Base-by-base conservation (phyloP, 2,113 vertebrate species). In the Fregetta grallaria region DNA sequence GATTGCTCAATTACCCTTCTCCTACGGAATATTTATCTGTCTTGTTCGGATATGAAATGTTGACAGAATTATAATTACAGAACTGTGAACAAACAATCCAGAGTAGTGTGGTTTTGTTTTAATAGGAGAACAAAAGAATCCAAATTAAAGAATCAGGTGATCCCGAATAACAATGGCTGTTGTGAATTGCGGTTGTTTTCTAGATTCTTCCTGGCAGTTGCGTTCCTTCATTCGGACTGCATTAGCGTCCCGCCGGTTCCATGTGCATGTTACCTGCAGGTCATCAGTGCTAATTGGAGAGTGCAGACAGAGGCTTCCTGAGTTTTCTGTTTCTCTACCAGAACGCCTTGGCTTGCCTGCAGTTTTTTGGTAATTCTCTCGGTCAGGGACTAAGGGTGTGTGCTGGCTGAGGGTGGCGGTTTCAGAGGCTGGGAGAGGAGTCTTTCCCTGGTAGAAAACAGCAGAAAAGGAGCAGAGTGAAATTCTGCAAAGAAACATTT, bases 1-100 rank as follows among this genome's bases (percentile, higher is more conserved):
- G 92, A 83, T 95, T 92, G 95, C 91, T 89, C 96, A 86, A 78
- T 95, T 96, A 75, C 92, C 78, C 75, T 94, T 90, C 87, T 89
- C 73, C 90, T 58, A 1, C 85, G 81, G 91, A 96, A 89, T 93
- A 84, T 90, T 95, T 81, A 71, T 90, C 76, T 96, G 95, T 65
- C 96, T 95, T 49, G 61, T 78, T 82, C 6, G 7, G 63, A 7
- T 91, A 50, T 59, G 92, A 94, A 67, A 67, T 86, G 81, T 95
- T 96, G 96, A 89, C 89, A 88, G 87, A 45, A 3, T 70, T 85
- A 78, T 96, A 92, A 92, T 95, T 86, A 86, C 0, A 0, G 92
- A 95, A 29, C 79, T 61, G 56, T 45, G 88, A 96, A 82, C 94
- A 93, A 92, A 94, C 94, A 92, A 90, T 65, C 72, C 92, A 65